These are phyloP conservation scores for Bucorvus abyssinicus DNA, from an alignment of 2,797 vertebrate genomes.

Conservation along the genomic window DNA sequence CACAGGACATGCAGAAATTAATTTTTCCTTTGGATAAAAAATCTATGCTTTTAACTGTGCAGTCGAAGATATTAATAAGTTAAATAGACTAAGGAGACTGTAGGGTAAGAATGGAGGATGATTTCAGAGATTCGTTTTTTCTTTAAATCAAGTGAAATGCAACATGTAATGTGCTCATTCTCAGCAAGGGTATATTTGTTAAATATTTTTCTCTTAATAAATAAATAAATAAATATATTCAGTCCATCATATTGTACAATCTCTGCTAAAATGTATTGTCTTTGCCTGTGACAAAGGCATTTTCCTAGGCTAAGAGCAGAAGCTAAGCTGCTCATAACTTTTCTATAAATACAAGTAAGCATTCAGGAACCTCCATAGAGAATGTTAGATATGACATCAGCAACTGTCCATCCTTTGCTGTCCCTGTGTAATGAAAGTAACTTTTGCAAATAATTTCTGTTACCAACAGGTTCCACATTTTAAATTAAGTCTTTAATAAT, in stretches of 20 bases:
- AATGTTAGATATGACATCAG: neutral
- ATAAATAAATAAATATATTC: neutral
- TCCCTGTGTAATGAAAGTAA: neutral
- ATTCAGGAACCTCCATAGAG: neutral
- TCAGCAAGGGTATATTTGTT: neutral
- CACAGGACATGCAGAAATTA: constrained; percentile 22
- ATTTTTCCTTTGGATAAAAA: neutral
- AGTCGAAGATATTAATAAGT: constrained; percentile 46
- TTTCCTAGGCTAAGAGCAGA: neutral
- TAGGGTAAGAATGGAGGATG: neutral
- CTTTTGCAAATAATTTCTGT: neutral
- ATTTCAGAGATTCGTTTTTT: neutral
- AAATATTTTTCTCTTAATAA: neutral
- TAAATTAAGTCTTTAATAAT: neutral
- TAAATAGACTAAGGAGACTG: neutral
- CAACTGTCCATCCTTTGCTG: neutral
- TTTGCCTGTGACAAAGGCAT: neutral
- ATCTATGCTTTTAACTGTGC: constrained; percentile 6
- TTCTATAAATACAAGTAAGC: neutral
- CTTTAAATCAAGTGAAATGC: constrained; percentile 12
- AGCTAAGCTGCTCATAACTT: neutral
- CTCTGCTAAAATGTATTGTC: neutral
- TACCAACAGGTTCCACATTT: neutral
- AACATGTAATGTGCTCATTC: neutral
- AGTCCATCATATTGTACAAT: neutral